phyloP scores from a whole-genome alignment of 2,888 invertebrate species.

The Protodeltote pygarga region DNA sequence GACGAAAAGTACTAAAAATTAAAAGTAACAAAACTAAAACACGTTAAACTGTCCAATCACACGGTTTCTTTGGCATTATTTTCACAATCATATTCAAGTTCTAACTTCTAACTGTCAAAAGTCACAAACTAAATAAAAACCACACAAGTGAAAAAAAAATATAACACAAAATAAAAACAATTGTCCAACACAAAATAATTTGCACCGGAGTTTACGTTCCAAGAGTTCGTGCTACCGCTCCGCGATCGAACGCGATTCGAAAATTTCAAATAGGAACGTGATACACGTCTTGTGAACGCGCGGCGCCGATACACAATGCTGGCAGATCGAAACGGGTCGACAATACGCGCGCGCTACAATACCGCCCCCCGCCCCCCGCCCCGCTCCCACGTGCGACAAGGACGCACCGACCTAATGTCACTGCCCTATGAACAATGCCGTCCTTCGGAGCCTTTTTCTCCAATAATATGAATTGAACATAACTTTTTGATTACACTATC shows the following conservation, averaged over 20 bases:
- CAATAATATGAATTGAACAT: slow-evolving; percentile 63
- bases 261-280: slow-evolving; percentile 59
- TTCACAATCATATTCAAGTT: slow-evolving; percentile 55
- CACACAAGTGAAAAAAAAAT: slow-evolving; percentile 54
- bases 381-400: slow-evolving; percentile 80
- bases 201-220: slow-evolving; percentile 59
- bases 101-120: slow-evolving; percentile 57
- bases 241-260: slow-evolving; percentile 72
- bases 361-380: slow-evolving; percentile 78
- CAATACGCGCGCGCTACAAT: slow-evolving; percentile 87
- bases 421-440: slow-evolving; percentile 85
- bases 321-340: slow-evolving; percentile 84
- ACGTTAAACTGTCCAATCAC: slow-evolving; percentile 75
- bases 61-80: slow-evolving; percentile 80
- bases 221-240: slow-evolving; percentile 62
- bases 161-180: slow-evolving; percentile 63
- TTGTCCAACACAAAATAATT: slow-evolving; percentile 66
- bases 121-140: slow-evolving; percentile 60
- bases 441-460: slow-evolving; percentile 66
- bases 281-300: slow-evolving; percentile 73
- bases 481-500: slow-evolving; percentile 35
- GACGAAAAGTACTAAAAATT: slow-evolving; percentile 59
- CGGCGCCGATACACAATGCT: slow-evolving; percentile 83
- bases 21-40: slow-evolving; percentile 65
- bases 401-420: slow-evolving; percentile 86